These are phyloP conservation scores for Echiichthys vipera DNA, from an alignment of 2,797 vertebrate species.

Conservation along the genomic window DNA sequence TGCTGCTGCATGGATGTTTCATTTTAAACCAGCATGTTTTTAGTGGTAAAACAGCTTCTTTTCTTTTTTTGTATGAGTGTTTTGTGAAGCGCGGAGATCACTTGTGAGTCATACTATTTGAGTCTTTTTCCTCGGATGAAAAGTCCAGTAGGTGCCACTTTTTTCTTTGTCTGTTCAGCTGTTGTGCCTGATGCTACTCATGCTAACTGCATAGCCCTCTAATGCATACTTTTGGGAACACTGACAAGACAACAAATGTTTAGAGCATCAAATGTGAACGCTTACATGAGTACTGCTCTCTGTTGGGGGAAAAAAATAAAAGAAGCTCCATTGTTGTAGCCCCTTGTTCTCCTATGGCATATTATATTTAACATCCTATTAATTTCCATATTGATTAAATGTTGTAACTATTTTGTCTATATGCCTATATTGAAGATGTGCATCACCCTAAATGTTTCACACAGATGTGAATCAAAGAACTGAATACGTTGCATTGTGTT, in stretches of 20 bases:
- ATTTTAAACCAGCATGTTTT: neutral
- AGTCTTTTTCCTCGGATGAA: neutral
- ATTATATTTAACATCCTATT: neutral
- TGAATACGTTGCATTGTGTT: neutral
- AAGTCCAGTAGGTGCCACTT: conserved; percentile 5
- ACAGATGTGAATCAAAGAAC: neutral
- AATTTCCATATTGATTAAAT: neutral
- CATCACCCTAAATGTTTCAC: neutral
- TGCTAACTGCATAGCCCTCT: neutral
- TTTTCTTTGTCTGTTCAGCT: conserved; percentile 19
- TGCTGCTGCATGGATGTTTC: neutral
- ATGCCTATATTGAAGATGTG: neutral
- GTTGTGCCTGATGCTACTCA: neutral
- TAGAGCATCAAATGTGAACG: neutral
- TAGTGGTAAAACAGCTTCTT: neutral
- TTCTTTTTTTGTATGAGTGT: neutral
- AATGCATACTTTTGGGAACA: neutral
- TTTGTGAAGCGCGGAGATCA: neutral
- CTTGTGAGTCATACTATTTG: neutral
- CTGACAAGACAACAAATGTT: neutral
- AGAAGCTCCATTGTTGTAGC: neutral
- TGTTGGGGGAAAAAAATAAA: neutral
- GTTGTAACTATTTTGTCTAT: neutral
- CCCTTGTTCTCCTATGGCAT: neutral
- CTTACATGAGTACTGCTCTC: neutral